A percentile compares a stretch with the other conserved stretches of the same genome.
Evolutionary conservation across 2,797 vertebrate genomes (phyloP).

Genomic region (Gadopsis marmoratus): DNA sequence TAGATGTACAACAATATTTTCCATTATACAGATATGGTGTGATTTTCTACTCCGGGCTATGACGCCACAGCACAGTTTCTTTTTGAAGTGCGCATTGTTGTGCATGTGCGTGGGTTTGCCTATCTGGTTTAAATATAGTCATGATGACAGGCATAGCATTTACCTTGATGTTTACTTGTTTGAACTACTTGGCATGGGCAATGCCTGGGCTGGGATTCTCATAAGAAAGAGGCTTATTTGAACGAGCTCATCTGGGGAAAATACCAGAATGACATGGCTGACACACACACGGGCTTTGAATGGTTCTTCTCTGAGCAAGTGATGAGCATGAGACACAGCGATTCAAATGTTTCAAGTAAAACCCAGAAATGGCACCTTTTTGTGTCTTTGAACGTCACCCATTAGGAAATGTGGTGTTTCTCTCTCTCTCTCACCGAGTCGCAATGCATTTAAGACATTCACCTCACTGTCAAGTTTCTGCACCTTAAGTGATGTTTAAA

Average conservation of each 20-base stretch:
- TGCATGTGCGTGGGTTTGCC: conserved; percentile 67
- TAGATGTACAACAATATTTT: conserved; percentile 50
- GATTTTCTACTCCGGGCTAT: conserved; percentile 62
- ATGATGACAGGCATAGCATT: conserved; percentile 83
- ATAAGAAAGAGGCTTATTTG: conserved; percentile 80
- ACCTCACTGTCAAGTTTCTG: conserved; percentile 49
- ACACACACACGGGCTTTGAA: conserved; percentile 76
- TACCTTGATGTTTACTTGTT: conserved; percentile 86
- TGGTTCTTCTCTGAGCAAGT: conserved; percentile 73
- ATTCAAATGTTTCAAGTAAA: conserved; percentile 77
- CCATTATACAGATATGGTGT: conserved; percentile 54
- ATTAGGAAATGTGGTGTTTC: conserved; percentile 53
- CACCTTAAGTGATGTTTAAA: conserved; percentile 59
- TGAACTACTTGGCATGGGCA: conserved; percentile 81
- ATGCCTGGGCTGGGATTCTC: conserved; percentile 74
- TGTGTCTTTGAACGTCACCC: conserved; percentile 72
- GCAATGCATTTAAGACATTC: conserved; percentile 52
- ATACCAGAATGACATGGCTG: conserved; percentile 79
- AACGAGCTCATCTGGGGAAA: conserved; percentile 85
- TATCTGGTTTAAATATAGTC: conserved; percentile 76
- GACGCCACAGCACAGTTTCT: conserved; percentile 50
- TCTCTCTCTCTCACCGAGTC: conserved; percentile 13
- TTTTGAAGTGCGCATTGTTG: conserved; percentile 74
- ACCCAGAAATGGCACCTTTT: conserved; percentile 71
- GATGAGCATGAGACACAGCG: conserved; percentile 73